A percentile compares a stretch with the other conserved stretches of the same genome.
Evolutionary conservation across 2,797 vertebrate genomes (phyloP).

Genomic region (Sitta carolinensis): DNA sequence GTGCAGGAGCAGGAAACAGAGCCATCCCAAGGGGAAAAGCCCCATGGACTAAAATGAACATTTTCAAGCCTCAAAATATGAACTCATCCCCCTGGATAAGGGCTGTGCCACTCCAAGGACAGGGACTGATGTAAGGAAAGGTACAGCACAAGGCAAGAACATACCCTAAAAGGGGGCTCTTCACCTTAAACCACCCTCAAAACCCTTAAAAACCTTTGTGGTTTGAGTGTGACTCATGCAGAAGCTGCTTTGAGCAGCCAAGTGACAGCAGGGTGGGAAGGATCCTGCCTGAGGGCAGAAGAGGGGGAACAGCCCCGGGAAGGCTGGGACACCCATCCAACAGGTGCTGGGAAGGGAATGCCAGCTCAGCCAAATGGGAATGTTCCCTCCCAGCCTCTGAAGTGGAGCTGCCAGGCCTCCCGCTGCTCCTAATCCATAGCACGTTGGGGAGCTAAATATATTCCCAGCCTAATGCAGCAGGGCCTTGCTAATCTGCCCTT

Average conservation of each 20-base stretch:
- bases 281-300: neutral
- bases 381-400: neutral
- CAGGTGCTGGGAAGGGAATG: constrained; percentile 11
- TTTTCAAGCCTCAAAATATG: neutral
- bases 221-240: neutral
- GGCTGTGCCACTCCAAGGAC: neutral
- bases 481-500: constrained; percentile 40
- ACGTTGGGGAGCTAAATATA: constrained; percentile 45
- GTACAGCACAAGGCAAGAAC: neutral
- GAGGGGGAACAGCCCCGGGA: neutral
- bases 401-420: constrained; percentile 41
- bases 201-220: neutral
- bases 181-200: neutral
- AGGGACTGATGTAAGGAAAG: neutral
- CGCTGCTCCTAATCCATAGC: constrained; percentile 15
- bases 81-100: neutral
- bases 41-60: neutral
- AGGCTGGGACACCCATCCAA: neutral
- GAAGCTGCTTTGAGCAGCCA: neutral
- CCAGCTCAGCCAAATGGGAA: neutral
- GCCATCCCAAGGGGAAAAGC: fast-evolving
- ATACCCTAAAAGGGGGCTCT: neutral
- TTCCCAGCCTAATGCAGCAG: constrained; percentile 10
- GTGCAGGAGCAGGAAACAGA: neutral
- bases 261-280: neutral